phyloP scores from a whole-genome alignment of 2,888 invertebrate genomes.

The Xestia sexstrigata region DNA sequence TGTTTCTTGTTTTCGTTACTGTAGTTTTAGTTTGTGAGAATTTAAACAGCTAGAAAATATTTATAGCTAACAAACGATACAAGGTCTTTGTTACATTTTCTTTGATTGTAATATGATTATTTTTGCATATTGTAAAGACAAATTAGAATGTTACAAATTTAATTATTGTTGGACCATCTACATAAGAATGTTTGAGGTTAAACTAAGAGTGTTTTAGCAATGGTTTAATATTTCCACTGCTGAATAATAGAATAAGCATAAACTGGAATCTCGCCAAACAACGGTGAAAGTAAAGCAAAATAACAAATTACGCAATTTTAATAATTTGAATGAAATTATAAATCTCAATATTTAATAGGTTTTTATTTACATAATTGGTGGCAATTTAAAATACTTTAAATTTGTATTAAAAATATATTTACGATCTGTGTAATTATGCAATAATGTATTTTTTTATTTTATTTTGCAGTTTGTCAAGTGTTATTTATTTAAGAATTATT shows the following conservation, averaged over 20 bases:
- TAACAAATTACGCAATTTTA: constrained; percentile 12
- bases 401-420: constrained; percentile 7
- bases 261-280: constrained; percentile 1
- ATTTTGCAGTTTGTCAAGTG: not conserved
- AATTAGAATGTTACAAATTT: not conserved
- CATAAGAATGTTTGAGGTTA: not conserved
- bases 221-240: not conserved
- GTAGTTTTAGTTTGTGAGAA: not conserved
- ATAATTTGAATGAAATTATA: constrained; percentile 34
- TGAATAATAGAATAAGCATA: not conserved
- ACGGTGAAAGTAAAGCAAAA: constrained; percentile 36
- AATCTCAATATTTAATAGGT: not conserved
- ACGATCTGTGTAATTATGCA: not conserved
- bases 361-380: constrained; percentile 35
- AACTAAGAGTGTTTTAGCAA: not conserved
- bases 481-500: not conserved
- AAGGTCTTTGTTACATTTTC: not conserved
- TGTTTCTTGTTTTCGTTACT: not conserved
- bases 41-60: not conserved
- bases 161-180: not conserved
- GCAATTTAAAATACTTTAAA: constrained; percentile 3
- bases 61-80: not conserved
- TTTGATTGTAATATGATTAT: not conserved
- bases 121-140: not conserved
- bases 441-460: constrained; percentile 4